phyloP scores from a whole-genome alignment of 2,888 invertebrate genomes.

The Hartigia nigra region DNA sequence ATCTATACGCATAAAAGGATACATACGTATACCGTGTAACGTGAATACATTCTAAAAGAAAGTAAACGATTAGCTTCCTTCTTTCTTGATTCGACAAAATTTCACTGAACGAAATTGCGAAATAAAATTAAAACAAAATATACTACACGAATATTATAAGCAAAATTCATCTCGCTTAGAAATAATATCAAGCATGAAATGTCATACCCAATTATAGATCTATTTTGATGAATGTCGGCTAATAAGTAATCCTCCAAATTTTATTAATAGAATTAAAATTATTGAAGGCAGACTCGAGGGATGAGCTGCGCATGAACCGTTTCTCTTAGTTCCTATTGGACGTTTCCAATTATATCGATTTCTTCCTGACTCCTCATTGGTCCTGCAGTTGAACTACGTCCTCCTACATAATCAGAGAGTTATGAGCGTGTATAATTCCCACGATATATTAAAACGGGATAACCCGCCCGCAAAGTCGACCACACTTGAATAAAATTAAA shows the following conservation, averaged over 20 bases:
- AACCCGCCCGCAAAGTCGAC: not conserved
- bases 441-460: not conserved
- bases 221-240: not conserved
- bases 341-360: constrained; percentile 35
- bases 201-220: not conserved
- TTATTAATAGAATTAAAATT: not conserved
- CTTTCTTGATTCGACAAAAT: not conserved
- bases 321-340: constrained; percentile 27
- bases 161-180: not conserved
- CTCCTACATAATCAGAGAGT: constrained; percentile 1
- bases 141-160: not conserved
- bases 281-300: constrained; percentile 11
- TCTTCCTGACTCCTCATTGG: constrained; percentile 4
- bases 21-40: not conserved
- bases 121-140: not conserved
- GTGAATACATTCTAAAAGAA: not conserved
- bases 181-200: not conserved
- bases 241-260: not conserved
- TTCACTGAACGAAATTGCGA: not conserved
- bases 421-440: not conserved
- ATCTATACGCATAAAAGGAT: not conserved
- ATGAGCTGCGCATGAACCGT: constrained; percentile 30
- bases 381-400: not conserved
- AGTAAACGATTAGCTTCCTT: not conserved
- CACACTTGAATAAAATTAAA: not conserved